Conservation (phyloP, 2,888 invertebrate species). For the Drosophila hamatofila region DNA sequence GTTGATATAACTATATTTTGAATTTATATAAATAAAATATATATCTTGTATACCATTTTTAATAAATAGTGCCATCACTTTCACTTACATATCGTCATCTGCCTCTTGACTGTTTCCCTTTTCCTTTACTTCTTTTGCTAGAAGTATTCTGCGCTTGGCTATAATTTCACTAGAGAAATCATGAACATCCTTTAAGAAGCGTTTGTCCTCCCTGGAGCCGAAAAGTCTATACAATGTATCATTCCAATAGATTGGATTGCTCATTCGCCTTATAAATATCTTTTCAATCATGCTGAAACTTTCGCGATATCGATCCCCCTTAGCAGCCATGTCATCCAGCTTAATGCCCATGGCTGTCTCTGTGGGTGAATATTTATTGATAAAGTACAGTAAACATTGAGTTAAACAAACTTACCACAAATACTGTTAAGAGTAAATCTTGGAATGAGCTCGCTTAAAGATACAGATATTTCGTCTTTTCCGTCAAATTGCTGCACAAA, state of each 20-base stretch:
- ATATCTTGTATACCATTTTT: no score
- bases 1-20: constrained; percentile 47
- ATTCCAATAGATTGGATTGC: constrained; percentile 67
- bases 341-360: constrained; percentile 81
- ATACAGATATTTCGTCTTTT: constrained; percentile 41
- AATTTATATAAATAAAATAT: not conserved
- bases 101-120: not conserved
- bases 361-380: constrained; percentile 24
- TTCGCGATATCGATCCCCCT: constrained; percentile 74
- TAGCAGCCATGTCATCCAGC: constrained; percentile 73
- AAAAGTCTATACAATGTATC: constrained; percentile 59
- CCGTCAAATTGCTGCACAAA: constrained; percentile 62
- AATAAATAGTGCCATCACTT: not conserved
- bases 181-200: constrained; percentile 65
- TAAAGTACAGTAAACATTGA: not conserved
- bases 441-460: constrained; percentile 76
- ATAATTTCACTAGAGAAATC: constrained; percentile 80
- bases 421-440: constrained; percentile 78
- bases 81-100: constrained; percentile 54
- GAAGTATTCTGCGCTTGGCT: constrained; percentile 67
- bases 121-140: constrained; percentile 48
- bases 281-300: constrained; percentile 72
- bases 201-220: constrained; percentile 48
- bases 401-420: constrained; percentile 62
- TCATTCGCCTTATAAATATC: constrained; percentile 62